phyloP scores from a whole-genome alignment of 2,113 vertebrate genomes.

The Oncorhynchus kisutch region DNA sequence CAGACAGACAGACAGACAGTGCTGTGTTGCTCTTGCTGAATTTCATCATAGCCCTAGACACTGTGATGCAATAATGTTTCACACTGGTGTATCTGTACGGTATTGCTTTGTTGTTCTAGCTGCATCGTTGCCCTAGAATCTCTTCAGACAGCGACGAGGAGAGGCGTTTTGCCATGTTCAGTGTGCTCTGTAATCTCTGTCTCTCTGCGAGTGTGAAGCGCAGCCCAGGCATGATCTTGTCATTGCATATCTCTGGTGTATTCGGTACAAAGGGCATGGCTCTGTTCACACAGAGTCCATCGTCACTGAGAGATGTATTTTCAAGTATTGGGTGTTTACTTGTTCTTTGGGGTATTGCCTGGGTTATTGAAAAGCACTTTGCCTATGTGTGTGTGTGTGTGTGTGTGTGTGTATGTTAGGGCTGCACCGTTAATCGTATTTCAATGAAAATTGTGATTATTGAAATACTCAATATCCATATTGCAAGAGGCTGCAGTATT shows the following conservation, averaged over 20 bases:
- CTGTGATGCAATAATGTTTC: too few relatives aligned
- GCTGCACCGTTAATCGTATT: too few relatives aligned
- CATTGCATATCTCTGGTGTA: not conserved
- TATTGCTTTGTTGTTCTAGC: not conserved
- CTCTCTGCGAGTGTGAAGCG: not conserved
- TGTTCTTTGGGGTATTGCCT: not conserved
- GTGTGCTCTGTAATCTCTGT: not conserved
- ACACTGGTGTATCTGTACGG: too few relatives aligned
- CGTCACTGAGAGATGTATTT: not conserved
- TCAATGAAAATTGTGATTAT: too few relatives aligned
- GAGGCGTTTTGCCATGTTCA: not conserved
- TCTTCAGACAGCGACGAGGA: not conserved
- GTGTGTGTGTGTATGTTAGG: too few relatives aligned
- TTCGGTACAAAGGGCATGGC: not conserved
- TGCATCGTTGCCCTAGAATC: not conserved
- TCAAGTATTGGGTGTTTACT: not conserved
- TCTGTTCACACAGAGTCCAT: not conserved
- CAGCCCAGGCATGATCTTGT: not conserved
- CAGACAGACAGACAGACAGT: too few relatives aligned
- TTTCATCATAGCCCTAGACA: too few relatives aligned
- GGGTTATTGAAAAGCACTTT: not conserved
- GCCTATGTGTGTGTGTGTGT: too few relatives aligned
- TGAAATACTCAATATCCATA: too few relatives aligned
- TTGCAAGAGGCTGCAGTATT: too few relatives aligned
- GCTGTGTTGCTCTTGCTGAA: too few relatives aligned